These are phyloP conservation scores for Cryptocheilus praepositus DNA, from an alignment of 2,888 invertebrate genomes.

Conservation along the genomic window DNA sequence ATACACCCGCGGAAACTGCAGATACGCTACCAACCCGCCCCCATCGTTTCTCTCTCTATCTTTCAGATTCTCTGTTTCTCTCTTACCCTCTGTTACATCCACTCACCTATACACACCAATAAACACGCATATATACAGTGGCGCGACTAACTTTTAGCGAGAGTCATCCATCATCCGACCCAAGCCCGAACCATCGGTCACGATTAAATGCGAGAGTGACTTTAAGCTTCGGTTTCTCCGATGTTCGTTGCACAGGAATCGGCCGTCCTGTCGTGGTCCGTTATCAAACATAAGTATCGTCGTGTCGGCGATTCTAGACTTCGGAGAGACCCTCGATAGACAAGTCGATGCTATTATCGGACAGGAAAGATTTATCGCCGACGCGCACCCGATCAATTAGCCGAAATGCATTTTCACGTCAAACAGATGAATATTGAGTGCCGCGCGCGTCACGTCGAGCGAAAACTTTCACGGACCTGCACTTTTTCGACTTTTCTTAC, in stretches of 20 bases:
- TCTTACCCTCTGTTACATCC: not conserved
- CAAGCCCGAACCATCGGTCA: constrained; percentile 10
- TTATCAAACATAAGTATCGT: constrained; percentile 3
- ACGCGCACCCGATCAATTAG: too few species aligned
- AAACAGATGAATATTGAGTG: too few species aligned
- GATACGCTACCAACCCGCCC: constrained; percentile 9
- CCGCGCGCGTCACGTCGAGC: too few species aligned
- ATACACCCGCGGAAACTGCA: constrained; percentile 31
- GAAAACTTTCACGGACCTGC: too few species aligned
- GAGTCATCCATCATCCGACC: constrained; percentile 2
- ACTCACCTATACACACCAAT: not conserved
- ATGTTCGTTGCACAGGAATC: not conserved
- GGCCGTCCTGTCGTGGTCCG: not conserved
- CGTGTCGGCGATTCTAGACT: too few species aligned
- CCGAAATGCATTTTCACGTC: too few species aligned
- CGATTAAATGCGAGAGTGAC: constrained; percentile 11
- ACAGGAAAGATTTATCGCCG: too few species aligned
- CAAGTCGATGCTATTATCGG: too few species aligned
- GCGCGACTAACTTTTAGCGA: constrained; percentile 1
- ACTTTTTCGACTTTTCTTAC: too few species aligned
- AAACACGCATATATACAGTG: constrained; percentile 12
- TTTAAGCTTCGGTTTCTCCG: not conserved
- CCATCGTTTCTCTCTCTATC: not conserved
- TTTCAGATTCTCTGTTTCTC: not conserved
- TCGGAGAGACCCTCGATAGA: too few species aligned